Evolutionary conservation across 37 sponge, comb jelly and placozoan genomes (phyloP), one percentile per base, ranked within the genome.

Genomic region (Halisarca cf. caerulea): DNA sequence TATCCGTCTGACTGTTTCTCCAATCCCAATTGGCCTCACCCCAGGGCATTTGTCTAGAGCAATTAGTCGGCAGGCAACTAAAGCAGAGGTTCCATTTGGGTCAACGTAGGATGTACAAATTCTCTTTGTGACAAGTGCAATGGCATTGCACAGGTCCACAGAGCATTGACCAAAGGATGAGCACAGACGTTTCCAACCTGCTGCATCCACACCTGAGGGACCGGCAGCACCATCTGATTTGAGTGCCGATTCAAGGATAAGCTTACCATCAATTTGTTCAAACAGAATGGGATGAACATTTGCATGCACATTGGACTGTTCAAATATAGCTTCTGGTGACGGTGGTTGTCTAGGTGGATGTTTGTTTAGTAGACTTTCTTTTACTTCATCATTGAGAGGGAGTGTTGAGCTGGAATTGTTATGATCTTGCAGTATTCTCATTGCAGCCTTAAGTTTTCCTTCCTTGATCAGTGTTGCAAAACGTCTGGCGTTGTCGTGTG

Each of bases 1-100:
- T 44, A 91, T 81, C 23, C 83, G 30, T 6, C 86, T 25, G 32
- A 33, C 57, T 4, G 83, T 81, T 57, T 88, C 88, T 24, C 88
- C 85, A n/a, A 88, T 54, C 15, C 83, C 86, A 58, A 91, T 88
- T 23, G 86, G 88, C 28, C 87, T 41, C 11, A 86, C 73, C 24
- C 87, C 84, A 42, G 88, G 92, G 44, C 34, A 43, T 66, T 88
- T 91, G 86, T 91, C 80, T 39, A 88, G 61, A 24, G 92, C 81
- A 38, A 91, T 85, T 25, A 88, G 71, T n/a, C 86, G 57, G 44
- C 85, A 85, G 11, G 92, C 82, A 21, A 78, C 53, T 38, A 88
- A 45, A 3, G 84, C 86, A 17, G 75, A 24, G 17, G 83, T 39
- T 53, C 60, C 21, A 0, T 24, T 11, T 40, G 89, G 89, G 70